phyloP scores from a whole-genome alignment of 2,797 vertebrate species.

The Helarctos malayanus region DNA sequence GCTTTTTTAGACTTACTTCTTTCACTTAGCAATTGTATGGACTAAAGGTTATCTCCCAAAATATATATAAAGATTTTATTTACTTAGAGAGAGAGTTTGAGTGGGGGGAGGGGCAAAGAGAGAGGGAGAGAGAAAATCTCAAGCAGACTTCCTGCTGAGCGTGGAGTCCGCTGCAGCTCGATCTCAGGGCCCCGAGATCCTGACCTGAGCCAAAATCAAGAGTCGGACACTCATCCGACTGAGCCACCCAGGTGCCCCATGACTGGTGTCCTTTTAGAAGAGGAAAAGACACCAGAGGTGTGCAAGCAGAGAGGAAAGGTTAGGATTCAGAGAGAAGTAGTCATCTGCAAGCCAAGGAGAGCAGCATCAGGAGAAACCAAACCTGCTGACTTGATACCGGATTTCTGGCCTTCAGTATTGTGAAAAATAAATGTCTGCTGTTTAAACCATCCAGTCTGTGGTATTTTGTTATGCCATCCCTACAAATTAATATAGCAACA shows the following conservation, averaged over 20 bases:
- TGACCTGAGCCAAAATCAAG: background rate
- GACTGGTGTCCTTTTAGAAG: background rate
- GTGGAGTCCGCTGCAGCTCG: fast-evolving
- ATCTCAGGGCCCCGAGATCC: background rate
- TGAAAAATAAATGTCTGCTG: background rate
- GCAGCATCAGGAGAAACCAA: background rate
- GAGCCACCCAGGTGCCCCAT: background rate
- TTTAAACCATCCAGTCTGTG: background rate
- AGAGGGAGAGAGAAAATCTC: background rate
- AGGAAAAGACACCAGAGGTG: background rate
- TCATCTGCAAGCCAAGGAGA: background rate
- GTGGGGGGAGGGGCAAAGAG: background rate
- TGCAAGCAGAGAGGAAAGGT: background rate
- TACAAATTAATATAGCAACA: background rate
- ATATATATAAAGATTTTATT: background rate
- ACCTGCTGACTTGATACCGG: background rate
- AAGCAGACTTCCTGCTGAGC: background rate
- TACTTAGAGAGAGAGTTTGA: background rate
- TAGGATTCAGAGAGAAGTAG: background rate
- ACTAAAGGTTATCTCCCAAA: background rate
- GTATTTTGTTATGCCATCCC: background rate
- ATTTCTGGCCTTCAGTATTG: background rate
- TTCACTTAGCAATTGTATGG: background rate
- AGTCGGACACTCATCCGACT: background rate
- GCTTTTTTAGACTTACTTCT: background rate